Base-by-base conservation (phyloP, 2,888 invertebrate genomes). In the Tineola bisselliella region DNA sequence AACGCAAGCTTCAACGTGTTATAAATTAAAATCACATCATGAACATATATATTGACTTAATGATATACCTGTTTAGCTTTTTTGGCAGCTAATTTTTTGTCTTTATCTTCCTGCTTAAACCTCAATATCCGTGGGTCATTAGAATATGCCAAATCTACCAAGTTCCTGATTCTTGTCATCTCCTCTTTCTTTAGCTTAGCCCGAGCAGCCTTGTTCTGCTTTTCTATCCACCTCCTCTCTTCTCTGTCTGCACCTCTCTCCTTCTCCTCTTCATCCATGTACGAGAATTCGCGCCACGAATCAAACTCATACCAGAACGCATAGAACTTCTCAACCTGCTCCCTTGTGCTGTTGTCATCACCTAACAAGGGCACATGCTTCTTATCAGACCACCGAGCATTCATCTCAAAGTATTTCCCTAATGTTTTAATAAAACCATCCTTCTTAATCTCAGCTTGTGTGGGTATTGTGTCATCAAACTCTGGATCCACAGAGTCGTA, bases 251-350 rank as follows among this genome's bases (percentile, higher is more conserved):
- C 96, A 0, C 98, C 99, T 71, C 95, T 96, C 74, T 99, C 98
- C 76, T 99, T 99, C 73, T 99, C 99, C 76, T 99, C 99, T 81
- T 99, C 98, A 76, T 99, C 99, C 67, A 98, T 87, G 77, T 99
- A 99, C 1, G 99, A 99, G 82, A 94, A 99, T 77, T 99, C 99
- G 64, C 99, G 90, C 99, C 99, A 99, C 0, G 99, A 98, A 67
- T 98, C 97, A 82, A 99, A 99, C 70, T 96, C 93, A 78, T 95
- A 98, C 99, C 99, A 99, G 79, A 98, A 99, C 13, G 94, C 92
- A 77, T 99, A 99, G 83, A 99, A 99, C 65, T 74, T 75, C 73
- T 99, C 97, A 0, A 99, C 98, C 70, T 94, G 91, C 65, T 93
- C 93, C 61, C 96, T 89, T 1, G 92, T 84, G 61, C 94, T 91